These are phyloP conservation scores for Drosophila subsilvestris DNA, from an alignment of 2,888 invertebrate genomes.

Conservation along the genomic window DNA sequence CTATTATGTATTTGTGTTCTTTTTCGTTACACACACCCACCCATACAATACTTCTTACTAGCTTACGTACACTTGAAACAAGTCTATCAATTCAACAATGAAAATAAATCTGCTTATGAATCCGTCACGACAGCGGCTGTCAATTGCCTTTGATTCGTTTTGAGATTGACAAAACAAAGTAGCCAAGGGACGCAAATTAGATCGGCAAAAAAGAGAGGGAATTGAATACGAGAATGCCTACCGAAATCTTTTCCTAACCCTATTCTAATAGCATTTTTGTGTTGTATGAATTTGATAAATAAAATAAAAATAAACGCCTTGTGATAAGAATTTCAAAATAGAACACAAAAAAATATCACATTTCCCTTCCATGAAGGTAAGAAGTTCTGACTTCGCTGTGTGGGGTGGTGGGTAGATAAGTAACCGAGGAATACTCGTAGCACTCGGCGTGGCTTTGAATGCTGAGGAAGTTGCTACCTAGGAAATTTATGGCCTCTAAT, in stretches of 20 bases:
- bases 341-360: background rate
- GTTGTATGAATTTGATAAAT: conserved; percentile 27
- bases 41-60: background rate
- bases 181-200: conserved; percentile 6
- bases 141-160: conserved; percentile 31
- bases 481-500: conserved; percentile 13
- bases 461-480: conserved; percentile 14
- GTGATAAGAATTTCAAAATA: conserved; percentile 38
- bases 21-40: background rate
- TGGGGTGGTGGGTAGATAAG: conserved; percentile 27
- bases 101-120: conserved; percentile 30
- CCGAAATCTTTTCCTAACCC: background rate
- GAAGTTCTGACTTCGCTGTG: background rate
- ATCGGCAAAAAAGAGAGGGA: background rate
- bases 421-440: background rate
- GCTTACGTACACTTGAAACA: conserved; percentile 10
- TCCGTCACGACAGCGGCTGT: conserved; percentile 24
- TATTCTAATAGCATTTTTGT: conserved; percentile 2
- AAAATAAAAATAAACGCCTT: conserved; percentile 10
- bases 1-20: background rate
- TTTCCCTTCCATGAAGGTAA: conserved; percentile 6
- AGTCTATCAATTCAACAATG: conserved; percentile 42
- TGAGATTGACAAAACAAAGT: conserved; percentile 6
- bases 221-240: background rate
- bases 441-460: conserved; percentile 15